Conservation (phyloP, 2,797 vertebrate genomes). For the Brachyrhaphis roseni region DNA sequence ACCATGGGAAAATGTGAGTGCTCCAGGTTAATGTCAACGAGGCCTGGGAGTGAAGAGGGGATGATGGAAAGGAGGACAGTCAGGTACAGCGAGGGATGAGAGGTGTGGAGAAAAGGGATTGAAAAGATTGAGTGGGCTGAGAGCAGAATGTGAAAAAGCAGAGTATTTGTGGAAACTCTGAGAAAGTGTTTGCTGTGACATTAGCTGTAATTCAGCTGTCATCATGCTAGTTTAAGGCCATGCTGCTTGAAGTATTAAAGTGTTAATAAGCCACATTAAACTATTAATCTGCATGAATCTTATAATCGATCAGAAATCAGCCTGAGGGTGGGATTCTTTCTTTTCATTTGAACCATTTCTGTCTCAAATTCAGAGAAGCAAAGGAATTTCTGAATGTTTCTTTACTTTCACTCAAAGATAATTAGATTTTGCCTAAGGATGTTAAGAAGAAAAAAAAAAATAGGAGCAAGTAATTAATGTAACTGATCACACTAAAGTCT, state of each 20-base stretch:
- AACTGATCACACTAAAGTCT: neutral
- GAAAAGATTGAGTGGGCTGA: constrained; percentile 51
- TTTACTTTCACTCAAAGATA: neutral
- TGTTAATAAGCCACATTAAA: neutral
- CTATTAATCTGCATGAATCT: constrained; percentile 1
- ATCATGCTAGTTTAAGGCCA: constrained; percentile 36
- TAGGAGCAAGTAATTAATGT: neutral
- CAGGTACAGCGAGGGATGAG: constrained; percentile 52
- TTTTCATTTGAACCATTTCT: neutral
- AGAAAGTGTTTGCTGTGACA: constrained; percentile 59
- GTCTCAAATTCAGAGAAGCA: neutral
- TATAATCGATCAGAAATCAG: neutral
- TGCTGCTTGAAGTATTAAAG: constrained; percentile 20
- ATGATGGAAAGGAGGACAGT: constrained; percentile 68
- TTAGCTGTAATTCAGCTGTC: constrained; percentile 61
- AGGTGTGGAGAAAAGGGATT: constrained; percentile 50
- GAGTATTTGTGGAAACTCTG: constrained; percentile 43
- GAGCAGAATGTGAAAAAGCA: constrained; percentile 46
- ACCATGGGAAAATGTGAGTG: constrained; percentile 76
- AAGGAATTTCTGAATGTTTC: neutral
- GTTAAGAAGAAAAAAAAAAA: neutral
- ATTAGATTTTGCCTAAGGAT: neutral
- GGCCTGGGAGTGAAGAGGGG: constrained; percentile 69
- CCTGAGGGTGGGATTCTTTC: neutral
- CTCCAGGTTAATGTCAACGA: constrained; percentile 81